Conservation (phyloP, 2,888 invertebrate genomes). For the Mycalesis mineus region DNA sequence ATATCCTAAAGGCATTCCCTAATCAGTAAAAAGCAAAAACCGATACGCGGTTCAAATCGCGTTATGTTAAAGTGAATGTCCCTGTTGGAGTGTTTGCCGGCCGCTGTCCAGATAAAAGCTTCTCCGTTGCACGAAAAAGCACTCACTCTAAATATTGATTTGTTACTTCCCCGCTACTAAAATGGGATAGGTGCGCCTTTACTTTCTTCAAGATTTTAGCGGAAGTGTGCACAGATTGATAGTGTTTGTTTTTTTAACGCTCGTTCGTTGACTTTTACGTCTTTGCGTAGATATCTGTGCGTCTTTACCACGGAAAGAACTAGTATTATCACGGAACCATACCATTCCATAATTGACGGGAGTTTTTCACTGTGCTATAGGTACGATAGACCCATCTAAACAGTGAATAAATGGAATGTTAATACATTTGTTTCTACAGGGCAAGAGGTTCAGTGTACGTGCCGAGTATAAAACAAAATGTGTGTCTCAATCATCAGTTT, state of each 20-base stretch:
- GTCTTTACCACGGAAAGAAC: no score
- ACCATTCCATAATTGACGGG: no score
- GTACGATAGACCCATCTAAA: no score
- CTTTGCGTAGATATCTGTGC: no score
- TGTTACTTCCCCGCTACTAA: conserved; percentile 73
- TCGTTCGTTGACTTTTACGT: background rate
- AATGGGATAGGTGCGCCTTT: conserved; percentile 56
- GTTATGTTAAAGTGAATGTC: conserved; percentile 72
- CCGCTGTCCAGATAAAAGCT: conserved; percentile 79
- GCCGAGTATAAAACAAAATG: no score
- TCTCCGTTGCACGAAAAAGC: conserved; percentile 78
- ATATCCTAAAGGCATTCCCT: conserved; percentile 20
- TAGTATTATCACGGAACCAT: no score
- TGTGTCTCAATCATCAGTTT: no score
- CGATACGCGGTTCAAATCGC: conserved; percentile 41
- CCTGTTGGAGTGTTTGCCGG: conserved; percentile 71
- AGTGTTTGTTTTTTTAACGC: background rate
- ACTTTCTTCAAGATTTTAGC: conserved; percentile 42
- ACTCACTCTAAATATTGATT: conserved; percentile 78
- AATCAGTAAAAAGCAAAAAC: conserved; percentile 32
- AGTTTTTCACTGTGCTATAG: no score
- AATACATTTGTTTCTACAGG: no score
- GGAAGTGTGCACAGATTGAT: conserved; percentile 17
- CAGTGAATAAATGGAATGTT: no score
- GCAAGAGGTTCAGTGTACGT: no score